Percentiles rank a stretch among this genome's conserved stretches.
phyloP scores from a whole-genome alignment of 30 jellyfish, hydroid and myxozoan genomes.

The Turritopsis rubra region DNA sequence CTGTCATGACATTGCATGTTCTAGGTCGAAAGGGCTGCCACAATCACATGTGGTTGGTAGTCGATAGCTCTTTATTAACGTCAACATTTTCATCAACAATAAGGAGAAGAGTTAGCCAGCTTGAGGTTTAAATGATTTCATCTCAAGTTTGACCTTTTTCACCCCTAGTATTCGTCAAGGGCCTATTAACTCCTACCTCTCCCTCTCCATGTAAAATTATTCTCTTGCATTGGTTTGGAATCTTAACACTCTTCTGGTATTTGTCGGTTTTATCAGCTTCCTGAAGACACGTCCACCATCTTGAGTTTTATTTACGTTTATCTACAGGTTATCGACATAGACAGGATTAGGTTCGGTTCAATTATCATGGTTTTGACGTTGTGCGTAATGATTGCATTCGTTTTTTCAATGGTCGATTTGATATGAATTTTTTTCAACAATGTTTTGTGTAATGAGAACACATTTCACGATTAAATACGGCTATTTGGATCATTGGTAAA shows the following conservation, averaged over 20 bases:
- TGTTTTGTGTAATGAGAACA: not conserved
- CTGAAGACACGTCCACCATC: not conserved
- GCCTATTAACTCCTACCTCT: not conserved
- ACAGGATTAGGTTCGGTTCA: not conserved
- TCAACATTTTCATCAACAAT: not conserved
- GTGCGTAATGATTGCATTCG: not conserved
- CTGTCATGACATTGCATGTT: not conserved
- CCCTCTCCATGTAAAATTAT: not conserved
- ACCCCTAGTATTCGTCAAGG: not conserved
- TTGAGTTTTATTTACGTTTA: not conserved
- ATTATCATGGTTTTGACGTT: not conserved
- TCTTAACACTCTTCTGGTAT: not conserved
- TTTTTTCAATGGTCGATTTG: not conserved
- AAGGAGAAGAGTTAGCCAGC: not conserved
- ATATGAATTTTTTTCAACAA: not conserved
- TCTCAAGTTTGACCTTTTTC: not conserved
- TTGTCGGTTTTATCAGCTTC: not conserved
- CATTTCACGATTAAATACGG: not conserved
- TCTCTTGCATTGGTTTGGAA: not conserved
- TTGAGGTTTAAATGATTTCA: not conserved
- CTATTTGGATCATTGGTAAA: not conserved
- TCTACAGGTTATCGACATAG: not conserved
- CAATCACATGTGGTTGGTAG: conserved; percentile 5
- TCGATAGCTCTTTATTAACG: not conserved
- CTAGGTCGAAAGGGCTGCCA: conserved; percentile 1